phyloP scores from a whole-genome alignment of 2,797 vertebrate genomes.

The Capromys pilorides region DNA sequence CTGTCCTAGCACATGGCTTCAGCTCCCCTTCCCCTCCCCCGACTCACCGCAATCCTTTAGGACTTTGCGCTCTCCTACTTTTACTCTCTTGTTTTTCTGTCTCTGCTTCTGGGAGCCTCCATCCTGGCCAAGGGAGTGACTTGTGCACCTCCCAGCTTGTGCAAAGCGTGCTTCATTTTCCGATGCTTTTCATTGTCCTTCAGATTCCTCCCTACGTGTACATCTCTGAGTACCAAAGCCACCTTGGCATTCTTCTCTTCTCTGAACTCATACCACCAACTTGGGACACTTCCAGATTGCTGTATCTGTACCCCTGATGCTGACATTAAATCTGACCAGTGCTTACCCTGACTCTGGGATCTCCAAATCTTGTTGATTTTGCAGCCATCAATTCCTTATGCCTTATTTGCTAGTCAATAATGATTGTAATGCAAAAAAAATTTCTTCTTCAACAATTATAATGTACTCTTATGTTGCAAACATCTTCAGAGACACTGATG shows the following conservation, averaged over 20 bases:
- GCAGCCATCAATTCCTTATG: neutral
- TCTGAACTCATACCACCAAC: neutral
- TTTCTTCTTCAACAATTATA: constrained; percentile 36
- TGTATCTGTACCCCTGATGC: neutral
- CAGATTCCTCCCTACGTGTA: neutral
- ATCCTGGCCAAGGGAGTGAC: neutral
- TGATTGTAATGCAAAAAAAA: constrained; percentile 40
- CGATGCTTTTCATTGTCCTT: neutral
- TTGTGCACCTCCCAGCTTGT: neutral
- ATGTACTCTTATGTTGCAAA: constrained; percentile 5
- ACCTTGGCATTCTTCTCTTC: neutral
- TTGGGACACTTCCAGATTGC: neutral
- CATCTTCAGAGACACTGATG: constrained; percentile 20
- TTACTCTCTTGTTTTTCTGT: neutral
- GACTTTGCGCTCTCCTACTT: neutral
- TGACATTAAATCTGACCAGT: neutral
- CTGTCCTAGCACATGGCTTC: accelerated
- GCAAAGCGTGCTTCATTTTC: neutral
- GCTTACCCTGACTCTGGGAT: neutral
- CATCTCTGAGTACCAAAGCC: neutral
- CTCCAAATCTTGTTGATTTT: constrained; percentile 14
- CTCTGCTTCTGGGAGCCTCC: neutral
- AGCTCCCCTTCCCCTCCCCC: accelerated
- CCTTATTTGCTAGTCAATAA: constrained; percentile 38
- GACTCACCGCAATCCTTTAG: neutral